Conservation (phyloP, 2,113 vertebrate species). For the Dasyurus viverrinus region DNA sequence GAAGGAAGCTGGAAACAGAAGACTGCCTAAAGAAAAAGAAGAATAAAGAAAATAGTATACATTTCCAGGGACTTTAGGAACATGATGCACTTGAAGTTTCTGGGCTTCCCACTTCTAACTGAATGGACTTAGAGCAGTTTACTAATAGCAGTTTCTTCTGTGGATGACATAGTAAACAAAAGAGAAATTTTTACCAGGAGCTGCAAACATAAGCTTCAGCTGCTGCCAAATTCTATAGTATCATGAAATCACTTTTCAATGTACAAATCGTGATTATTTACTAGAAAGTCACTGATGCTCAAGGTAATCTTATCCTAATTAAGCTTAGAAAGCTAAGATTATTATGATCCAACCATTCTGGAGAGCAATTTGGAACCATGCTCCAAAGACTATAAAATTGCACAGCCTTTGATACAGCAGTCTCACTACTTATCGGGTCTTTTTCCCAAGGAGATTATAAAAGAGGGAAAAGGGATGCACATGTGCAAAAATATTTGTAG, state of each 20-base stretch:
- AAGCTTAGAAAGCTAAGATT: background rate
- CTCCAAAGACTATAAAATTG: no score
- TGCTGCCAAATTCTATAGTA: background rate
- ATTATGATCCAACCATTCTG: no score
- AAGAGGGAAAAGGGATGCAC: no score
- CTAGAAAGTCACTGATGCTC: background rate
- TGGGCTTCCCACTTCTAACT: background rate
- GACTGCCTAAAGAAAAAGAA: background rate
- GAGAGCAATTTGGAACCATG: no score
- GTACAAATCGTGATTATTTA: background rate
- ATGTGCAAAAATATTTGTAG: no score
- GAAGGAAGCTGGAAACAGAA: background rate
- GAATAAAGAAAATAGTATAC: background rate
- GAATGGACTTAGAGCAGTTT: background rate
- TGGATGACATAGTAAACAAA: background rate
- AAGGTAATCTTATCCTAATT: conserved; percentile 15
- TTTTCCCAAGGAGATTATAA: no score
- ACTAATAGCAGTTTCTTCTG: background rate
- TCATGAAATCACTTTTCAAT: background rate
- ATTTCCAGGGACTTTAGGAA: background rate
- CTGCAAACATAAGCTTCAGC: background rate
- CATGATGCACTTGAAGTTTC: background rate
- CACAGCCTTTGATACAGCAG: no score
- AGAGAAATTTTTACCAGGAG: background rate
- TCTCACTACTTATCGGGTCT: no score